phyloP scores from a whole-genome alignment of 2,888 invertebrate genomes.

The Dryadula phaetusa region DNA sequence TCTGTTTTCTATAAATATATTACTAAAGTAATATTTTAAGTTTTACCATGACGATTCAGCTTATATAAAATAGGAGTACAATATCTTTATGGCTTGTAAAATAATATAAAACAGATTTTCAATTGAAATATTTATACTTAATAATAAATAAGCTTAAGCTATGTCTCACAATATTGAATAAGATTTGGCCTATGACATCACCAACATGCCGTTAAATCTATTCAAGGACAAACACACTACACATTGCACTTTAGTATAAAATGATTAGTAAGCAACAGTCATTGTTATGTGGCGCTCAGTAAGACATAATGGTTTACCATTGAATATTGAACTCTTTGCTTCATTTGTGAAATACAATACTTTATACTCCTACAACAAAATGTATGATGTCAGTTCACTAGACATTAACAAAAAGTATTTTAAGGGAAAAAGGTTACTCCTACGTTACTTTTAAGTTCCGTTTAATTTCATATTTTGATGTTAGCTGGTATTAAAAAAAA shows the following conservation, averaged over 20 bases:
- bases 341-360: conserved; percentile 56
- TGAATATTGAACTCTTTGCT: conserved; percentile 66
- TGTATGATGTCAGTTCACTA: conserved; percentile 9
- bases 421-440: background rate
- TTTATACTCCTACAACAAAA: conserved; percentile 61
- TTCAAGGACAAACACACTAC: conserved; percentile 50
- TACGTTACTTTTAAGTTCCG: background rate
- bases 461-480: background rate
- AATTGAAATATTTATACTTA: background rate
- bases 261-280: conserved; percentile 13
- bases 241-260: conserved; percentile 18
- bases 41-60: background rate
- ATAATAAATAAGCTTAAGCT: background rate
- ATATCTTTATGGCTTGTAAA: background rate
- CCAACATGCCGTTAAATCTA: conserved; percentile 42
- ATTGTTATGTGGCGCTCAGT: conserved; percentile 14
- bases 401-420: background rate
- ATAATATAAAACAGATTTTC: background rate
- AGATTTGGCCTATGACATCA: conserved; percentile 49
- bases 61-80: background rate
- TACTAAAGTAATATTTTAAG: background rate
- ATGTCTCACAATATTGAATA: conserved; percentile 16
- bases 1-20: background rate
- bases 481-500: conserved; percentile 24
- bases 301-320: conserved; percentile 59